Base-by-base conservation (phyloP, 2,797 vertebrate genomes). In the Helarctos malayanus region DNA sequence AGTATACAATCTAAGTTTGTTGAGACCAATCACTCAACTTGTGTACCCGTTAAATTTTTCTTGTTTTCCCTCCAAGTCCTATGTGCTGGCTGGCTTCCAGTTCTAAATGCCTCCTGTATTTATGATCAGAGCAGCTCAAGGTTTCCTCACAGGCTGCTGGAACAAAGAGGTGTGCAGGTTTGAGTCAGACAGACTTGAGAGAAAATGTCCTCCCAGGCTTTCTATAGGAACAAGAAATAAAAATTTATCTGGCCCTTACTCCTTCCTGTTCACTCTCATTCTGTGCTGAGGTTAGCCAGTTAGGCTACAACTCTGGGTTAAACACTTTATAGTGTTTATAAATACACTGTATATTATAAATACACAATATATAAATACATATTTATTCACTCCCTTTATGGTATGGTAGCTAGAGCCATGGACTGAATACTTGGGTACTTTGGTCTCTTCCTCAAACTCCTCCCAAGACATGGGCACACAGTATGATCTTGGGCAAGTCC, bases 161-260 rank as follows among this genome's bases (percentile, higher is more conserved):
- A 94, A 45, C 78, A 86, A 89, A 89, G 27, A 90, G 75, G 23
- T 76, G 18, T 38, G 21, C 29, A 86, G n/a, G 15, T 89, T 68
- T 89, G 41, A 94, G 45, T 95, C 49, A 91, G 38, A 91, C 7
- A 56, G 25, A 57, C 56, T 90, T 81, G n/a, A 76, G 32, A 90
- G 80, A 90, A 79, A 69, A 79, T 75, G 16, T 86, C 57, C 41
- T 92, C n/a, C 38, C 35, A 68, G 76, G 57, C 21, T 95, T 96
- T 91, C 47, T 52, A 13, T 89, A 96, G 87, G 78, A 96, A 63
- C n/a, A 76, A 63, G 84, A 80, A 56, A 52, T 82, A 56, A 89
- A 92, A 87, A 80, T 75, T 69, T 23, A 68, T 49, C 63, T 87
- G 69, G 14, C 29, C 14, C 10, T 75, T 35, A n/a, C 41, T 80